These are phyloP conservation scores for Ophiodon elongatus DNA, from an alignment of 2,113 vertebrate genomes.

Conservation along the genomic window DNA sequence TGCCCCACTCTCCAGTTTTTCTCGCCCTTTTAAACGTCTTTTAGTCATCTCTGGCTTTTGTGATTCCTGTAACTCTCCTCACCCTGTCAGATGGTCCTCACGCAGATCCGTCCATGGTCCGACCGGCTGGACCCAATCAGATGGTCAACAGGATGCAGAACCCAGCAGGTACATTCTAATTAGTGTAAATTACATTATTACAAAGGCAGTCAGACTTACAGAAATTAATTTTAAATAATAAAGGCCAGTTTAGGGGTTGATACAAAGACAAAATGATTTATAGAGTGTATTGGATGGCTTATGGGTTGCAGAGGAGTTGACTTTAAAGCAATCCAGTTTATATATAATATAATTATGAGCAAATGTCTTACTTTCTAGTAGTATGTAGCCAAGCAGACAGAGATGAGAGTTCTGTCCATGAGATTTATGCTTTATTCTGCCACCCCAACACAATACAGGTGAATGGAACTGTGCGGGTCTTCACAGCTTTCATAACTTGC, in stretches of 20 bases:
- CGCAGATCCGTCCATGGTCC: constrained; percentile 90
- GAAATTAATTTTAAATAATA: neutral
- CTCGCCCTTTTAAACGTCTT: neutral
- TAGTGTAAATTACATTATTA: neutral
- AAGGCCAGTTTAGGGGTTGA: neutral
- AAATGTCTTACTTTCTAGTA: neutral
- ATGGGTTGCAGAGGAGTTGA: neutral
- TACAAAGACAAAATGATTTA: neutral
- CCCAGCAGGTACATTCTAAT: constrained; percentile 86
- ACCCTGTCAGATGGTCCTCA: constrained; percentile 90
- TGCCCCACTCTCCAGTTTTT: neutral
- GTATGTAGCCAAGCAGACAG: neutral
- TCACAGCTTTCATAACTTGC: neutral
- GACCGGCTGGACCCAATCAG: constrained; percentile 91
- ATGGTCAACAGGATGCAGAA: constrained; percentile 94
- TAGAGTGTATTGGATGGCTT: neutral
- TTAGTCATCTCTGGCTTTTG: neutral
- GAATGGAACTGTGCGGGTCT: neutral
- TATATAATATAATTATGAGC: neutral
- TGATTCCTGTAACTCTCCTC: constrained; percentile 25
- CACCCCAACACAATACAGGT: neutral
- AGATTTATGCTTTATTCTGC: neutral
- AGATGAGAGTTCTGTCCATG: neutral
- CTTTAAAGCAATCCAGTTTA: neutral
- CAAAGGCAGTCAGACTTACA: neutral